Conservation (phyloP, 2,888 invertebrate species). For the Luperina nickerlii region DNA sequence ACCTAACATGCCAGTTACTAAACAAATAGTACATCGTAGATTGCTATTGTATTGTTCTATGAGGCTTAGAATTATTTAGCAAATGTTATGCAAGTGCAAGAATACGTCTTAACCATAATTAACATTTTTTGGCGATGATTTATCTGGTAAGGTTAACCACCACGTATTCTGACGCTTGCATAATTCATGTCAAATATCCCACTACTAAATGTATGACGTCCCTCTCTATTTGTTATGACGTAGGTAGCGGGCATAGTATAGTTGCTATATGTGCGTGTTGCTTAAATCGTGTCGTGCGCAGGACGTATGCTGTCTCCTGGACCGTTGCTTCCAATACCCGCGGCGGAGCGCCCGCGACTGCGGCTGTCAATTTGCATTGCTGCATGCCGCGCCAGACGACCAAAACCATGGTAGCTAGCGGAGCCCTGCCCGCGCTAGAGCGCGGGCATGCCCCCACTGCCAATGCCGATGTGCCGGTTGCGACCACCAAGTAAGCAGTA, state of each 20-base stretch:
- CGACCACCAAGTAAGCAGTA: conserved; percentile 89
- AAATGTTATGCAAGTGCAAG: conserved; percentile 28
- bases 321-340: conserved; percentile 96
- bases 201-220: conserved; percentile 46
- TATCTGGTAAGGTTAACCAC: neutral
- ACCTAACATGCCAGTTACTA: conserved; percentile 15
- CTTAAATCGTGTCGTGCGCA: conserved; percentile 89
- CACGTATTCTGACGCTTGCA: conserved; percentile 35
- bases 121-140: neutral
- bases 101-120: conserved; percentile 15
- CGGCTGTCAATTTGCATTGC: conserved; percentile 97
- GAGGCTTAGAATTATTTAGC: conserved; percentile 36
- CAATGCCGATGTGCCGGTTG: conserved; percentile 87
- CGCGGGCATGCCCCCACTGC: conserved; percentile 89
- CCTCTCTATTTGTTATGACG: conserved; percentile 34
- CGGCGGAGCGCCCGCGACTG: conserved; percentile 95
- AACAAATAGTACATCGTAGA: conserved; percentile 50
- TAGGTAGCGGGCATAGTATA: conserved; percentile 56
- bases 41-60: conserved; percentile 47
- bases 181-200: conserved; percentile 23
- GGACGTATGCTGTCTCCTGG: conserved; percentile 96
- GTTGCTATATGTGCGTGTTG: conserved; percentile 79
- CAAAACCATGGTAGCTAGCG: conserved; percentile 90
- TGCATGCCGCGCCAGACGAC: conserved; percentile 95
- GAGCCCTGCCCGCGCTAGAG: conserved; percentile 85